These are phyloP conservation scores for Orcinus orca DNA, from an alignment of 2,113 vertebrate species.

Conservation along the genomic window DNA sequence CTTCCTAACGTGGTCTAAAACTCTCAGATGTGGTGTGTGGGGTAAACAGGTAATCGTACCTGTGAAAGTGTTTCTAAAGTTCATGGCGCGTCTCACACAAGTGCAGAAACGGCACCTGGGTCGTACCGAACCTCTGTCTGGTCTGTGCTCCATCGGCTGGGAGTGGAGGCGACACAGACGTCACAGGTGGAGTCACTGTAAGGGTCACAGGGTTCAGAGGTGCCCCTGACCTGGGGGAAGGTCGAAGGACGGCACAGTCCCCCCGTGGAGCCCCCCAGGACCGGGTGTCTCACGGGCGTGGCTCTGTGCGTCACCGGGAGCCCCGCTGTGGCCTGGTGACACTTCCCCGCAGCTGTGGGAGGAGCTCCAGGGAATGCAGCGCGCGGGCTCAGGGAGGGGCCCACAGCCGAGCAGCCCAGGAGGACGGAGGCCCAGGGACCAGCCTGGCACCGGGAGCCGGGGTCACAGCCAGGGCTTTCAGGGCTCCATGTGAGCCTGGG, in stretches of 20 bases:
- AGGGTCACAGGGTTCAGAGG: not conserved
- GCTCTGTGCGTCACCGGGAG: too few species aligned
- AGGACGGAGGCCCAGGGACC: too few species aligned
- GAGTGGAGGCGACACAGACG: not conserved
- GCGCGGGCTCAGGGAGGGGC: not conserved
- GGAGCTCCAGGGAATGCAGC: too few species aligned
- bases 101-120: not conserved
- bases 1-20: not conserved
- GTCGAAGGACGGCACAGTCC: fast-evolving
- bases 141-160: not conserved
- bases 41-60: not conserved
- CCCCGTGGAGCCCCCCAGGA: not conserved
- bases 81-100: not conserved
- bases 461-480: not conserved
- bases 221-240: not conserved
- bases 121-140: not conserved
- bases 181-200: too few species aligned
- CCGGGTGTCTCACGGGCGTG: too few species aligned
- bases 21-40: not conserved
- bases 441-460: fast-evolving
- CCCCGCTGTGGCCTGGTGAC: too few species aligned
- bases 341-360: too few species aligned
- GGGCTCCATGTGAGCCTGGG: too few species aligned
- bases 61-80: not conserved
- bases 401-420: not conserved